These are phyloP conservation scores for Picathartes gymnocephalus DNA, from an alignment of 2,113 vertebrate species.

Conservation along the genomic window DNA sequence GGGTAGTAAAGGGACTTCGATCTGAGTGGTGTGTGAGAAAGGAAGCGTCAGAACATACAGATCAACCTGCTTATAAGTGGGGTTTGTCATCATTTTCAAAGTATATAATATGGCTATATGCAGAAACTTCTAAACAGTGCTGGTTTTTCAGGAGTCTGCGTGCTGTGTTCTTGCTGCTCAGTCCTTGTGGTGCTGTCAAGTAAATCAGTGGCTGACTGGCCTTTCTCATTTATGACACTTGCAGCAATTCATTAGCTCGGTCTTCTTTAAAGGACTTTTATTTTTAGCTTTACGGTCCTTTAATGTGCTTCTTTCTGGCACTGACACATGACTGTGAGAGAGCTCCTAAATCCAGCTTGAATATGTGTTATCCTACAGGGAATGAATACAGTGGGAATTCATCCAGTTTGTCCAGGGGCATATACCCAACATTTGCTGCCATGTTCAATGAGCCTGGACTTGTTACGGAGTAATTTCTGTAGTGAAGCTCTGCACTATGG, in stretches of 20 bases:
- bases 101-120: not conserved
- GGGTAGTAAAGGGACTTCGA: not conserved
- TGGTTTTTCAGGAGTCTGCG: not conserved
- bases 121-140: not conserved
- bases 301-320: not conserved
- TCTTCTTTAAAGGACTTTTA: conserved; percentile 6
- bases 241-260: conserved; percentile 6
- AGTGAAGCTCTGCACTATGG: not conserved
- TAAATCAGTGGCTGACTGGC: not conserved
- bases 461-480: not conserved
- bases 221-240: not conserved
- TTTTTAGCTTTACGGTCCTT: not conserved
- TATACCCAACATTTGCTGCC: rapidly evolving
- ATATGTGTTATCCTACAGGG: conserved; percentile 1
- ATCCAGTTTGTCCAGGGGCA: not conserved
- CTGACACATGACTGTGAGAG: not conserved
- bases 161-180: not conserved
- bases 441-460: not conserved
- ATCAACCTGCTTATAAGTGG: not conserved
- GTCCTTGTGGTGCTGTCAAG: not conserved
- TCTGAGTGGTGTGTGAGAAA: not conserved
- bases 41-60: not conserved
- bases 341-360: not conserved
- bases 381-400: not conserved
- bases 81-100: not conserved